These are phyloP conservation scores for Aradus depressus DNA, from an alignment of 2,888 invertebrate genomes.

Conservation along the genomic window DNA sequence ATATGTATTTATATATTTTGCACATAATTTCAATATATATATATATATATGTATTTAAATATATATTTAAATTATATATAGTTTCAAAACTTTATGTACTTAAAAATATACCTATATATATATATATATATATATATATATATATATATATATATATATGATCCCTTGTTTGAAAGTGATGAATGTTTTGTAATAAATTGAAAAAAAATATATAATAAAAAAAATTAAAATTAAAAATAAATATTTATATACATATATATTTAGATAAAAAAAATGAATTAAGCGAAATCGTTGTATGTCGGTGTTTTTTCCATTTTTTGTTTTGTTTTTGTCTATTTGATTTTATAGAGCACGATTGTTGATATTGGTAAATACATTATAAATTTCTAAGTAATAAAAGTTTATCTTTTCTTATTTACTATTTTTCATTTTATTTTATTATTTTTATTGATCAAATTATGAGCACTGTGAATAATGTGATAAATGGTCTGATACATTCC, in stretches of 20 bases:
- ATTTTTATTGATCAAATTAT: conserved; percentile 22
- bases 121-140: too few relatives aligned
- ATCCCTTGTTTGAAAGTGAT: conserved; percentile 21
- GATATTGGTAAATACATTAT: too few relatives aligned
- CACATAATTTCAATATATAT: too few relatives aligned
- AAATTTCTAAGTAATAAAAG: conserved; percentile 1
- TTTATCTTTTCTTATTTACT: conserved; percentile 1
- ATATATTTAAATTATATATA: too few relatives aligned
- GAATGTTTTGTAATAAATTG: conserved; percentile 24
- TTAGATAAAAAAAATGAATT: conserved; percentile 6
- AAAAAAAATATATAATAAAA: conserved; percentile 19
- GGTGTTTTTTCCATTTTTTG: too few relatives aligned
- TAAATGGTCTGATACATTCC: conserved; percentile 28
- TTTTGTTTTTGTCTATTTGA: conserved; percentile 22
- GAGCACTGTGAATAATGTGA: conserved; percentile 30
- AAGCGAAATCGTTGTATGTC: conserved; percentile 22
- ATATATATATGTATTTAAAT: too few relatives aligned
- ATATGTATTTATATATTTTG: too few relatives aligned
- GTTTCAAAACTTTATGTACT: too few relatives aligned
- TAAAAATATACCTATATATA: too few relatives aligned
- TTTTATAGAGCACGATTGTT: conserved; percentile 23
- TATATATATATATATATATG: too few relatives aligned
- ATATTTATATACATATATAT: conserved; percentile 19
- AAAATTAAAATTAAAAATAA: conserved; percentile 14
- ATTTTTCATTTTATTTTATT: conserved; percentile 4